Conservation (phyloP, 2,797 vertebrate species). For the Platyrinchus mystaceus region DNA sequence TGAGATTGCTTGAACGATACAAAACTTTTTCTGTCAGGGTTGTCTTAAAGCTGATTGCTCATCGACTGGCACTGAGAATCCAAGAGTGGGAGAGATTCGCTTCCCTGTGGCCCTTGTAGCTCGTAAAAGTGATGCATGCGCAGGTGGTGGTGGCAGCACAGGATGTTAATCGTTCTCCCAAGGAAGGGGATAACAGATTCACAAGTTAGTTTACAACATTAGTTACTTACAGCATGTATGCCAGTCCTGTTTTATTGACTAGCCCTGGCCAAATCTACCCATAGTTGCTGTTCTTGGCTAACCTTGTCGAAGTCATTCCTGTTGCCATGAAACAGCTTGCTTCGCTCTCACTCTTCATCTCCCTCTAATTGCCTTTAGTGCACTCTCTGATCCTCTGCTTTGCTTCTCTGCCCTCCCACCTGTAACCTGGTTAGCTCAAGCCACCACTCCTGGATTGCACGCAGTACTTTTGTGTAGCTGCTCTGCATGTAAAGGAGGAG, state of each 20-base stretch:
- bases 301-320: neutral
- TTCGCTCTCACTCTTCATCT: neutral
- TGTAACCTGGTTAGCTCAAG: neutral
- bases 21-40: neutral
- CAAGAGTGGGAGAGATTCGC: neutral
- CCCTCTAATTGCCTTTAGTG: neutral
- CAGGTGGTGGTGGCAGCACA: neutral
- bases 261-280: neutral
- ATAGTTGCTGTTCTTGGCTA: neutral
- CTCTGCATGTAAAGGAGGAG: neutral
- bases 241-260: neutral
- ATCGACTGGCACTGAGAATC: neutral
- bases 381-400: neutral
- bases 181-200: neutral
- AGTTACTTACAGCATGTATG: neutral
- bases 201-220: neutral
- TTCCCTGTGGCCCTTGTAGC: neutral
- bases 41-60: neutral
- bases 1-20: neutral
- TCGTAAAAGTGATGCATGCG: neutral
- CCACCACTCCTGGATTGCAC: neutral
- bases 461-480: neutral
- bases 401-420: neutral
- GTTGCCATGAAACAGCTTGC: slow-evolving; percentile 37
- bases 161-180: neutral